Base-by-base conservation (phyloP, 2,888 invertebrate genomes). In the Hirtodrosophila cameraria region DNA sequence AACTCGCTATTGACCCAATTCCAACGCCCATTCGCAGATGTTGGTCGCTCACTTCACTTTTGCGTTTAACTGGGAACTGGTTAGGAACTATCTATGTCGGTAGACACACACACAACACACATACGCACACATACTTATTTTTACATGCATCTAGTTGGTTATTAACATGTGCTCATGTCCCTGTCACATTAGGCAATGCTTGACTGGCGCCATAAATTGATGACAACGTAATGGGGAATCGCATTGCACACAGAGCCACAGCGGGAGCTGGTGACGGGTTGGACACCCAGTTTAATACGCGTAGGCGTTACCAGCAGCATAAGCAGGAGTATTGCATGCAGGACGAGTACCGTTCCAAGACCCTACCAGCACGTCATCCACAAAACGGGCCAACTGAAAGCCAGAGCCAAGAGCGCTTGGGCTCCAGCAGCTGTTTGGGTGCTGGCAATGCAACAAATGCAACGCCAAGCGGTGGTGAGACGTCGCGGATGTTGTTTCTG, bases 401-500 rank as follows among this genome's bases (percentile, higher is more conserved):
- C 2, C 38, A 31, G 16, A 33, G 3, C 1, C 38, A 39, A 1
- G 25, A 27, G 0, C 70, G 53, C 2, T 35, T 75, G 6, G 76
- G 73, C 5, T 75, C 82, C 9, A 82, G 79, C 50, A 87, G 87
- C 39, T 87, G 73, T 9, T 39, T 87, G 35, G 86, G 72, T 13
- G 25, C 75, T 0, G 55, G 39, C 30, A 52, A 48, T 27, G 58
- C 50, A n/a, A 31, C 63, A 9, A 77, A 61, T 54, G 45, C 49
- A 13, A 36, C 81, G n/a, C 75, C 86, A 12, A 81, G 76, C 27
- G 80, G 70, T 46, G 90, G 88, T 0, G 93, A 94, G 88, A 93
- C 93, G 2, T 93, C 93, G 3, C 90, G 93, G 48, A 92, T 93
- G 2, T 91, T 94, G 48, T 94, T 94, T 86, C 91, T 94, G 63